Evolutionary conservation across 2,888 invertebrate genomes (phyloP), one percentile per base, ranked within the genome.

Genomic region (Drosophila percnosoma): DNA sequence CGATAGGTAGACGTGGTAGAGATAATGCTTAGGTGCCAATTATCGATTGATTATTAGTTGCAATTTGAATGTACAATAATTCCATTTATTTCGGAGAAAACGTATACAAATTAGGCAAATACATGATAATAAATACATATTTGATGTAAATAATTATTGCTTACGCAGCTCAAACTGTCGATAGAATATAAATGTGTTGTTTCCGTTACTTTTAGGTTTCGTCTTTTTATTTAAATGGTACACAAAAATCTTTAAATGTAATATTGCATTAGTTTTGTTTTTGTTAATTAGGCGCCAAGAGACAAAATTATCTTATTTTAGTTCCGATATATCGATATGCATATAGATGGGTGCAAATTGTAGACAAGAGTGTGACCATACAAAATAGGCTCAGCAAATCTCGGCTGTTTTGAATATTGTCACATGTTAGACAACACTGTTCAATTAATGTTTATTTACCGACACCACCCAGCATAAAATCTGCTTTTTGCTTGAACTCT

Each of bases 361-460:
- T 18, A 18, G 29, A 4, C 11, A 18, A n/a, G n/a, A 33, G 59
- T 62, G 54, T 64, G 63, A 38, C 54, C 67, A 40, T 34, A 66
- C 1, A 6, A 10, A 45, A n/a, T 11, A 31, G 5, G 4, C n/a
- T 6, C 4, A 15, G 4, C 6, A 33, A 57, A 4, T 33, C 0
- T 33, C 33, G 4, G 10, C 33, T 33, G 33, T 33, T 11, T 4
- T 11, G 33, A 33, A 33, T 27, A 34, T n/a, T 29, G 7, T 11
- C 15, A 8, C 38, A 21, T 40, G 15, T 21, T 57, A 29, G 21
- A 7, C 77, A 74, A 8, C 80, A 64, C 73, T 79, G 24, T 8
- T 15, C 0, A n/a, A 15, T 31, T 48, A 21, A 72, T 73, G 68
- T 62, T 78, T 67, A 42, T 66, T 57, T 66, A 49, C 24, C 8